Evolutionary conservation across 2,113 vertebrate species (phyloP).

Genomic region (Girardinichthys multiradiatus): DNA sequence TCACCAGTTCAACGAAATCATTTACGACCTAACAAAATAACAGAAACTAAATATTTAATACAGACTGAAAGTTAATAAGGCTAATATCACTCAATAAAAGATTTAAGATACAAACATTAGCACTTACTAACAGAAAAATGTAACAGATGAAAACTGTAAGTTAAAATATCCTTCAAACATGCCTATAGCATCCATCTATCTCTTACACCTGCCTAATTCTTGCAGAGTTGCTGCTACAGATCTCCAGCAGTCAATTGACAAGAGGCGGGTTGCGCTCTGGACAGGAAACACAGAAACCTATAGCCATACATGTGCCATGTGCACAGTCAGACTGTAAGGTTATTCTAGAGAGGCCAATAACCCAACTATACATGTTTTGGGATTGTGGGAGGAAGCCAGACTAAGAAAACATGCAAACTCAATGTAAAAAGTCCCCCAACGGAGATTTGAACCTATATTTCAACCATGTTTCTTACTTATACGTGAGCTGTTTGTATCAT

Average conservation of each 20-base stretch:
- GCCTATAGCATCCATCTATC: too few species aligned
- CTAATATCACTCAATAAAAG: too few species aligned
- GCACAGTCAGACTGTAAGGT: neutral
- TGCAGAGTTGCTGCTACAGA: neutral
- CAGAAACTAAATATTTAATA: too few species aligned
- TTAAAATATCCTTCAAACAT: too few species aligned
- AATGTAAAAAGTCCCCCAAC: neutral
- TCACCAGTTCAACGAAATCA: too few species aligned
- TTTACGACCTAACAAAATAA: too few species aligned
- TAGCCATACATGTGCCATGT: neutral
- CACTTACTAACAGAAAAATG: too few species aligned
- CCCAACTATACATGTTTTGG: neutral
- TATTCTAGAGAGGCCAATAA: neutral
- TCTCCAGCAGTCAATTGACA: neutral
- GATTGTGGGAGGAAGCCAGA: neutral
- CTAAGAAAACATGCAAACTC: neutral
- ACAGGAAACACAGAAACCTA: neutral
- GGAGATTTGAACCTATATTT: neutral
- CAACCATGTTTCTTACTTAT: neutral
- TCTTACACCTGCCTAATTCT: neutral
- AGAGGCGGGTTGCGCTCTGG: neutral
- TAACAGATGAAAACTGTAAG: too few species aligned
- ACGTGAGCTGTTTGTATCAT: neutral
- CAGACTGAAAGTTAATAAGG: too few species aligned
- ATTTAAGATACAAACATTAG: too few species aligned